A percentile compares a stretch with the other conserved stretches of the same genome.
phyloP scores from a whole-genome alignment of 2,888 invertebrate genomes.

The Eilema griseolum region DNA sequence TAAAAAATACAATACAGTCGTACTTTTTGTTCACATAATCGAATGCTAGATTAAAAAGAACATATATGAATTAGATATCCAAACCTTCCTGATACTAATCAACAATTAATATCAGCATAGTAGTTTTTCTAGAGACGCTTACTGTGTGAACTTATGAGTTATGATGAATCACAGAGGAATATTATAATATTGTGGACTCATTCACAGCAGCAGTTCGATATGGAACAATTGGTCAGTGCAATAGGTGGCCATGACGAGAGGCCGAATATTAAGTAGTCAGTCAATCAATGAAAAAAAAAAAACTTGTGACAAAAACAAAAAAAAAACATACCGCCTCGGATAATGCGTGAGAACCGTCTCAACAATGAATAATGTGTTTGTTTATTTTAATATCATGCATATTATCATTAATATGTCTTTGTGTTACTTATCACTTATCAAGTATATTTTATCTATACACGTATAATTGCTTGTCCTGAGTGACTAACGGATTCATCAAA shows the following conservation, averaged over 20 bases:
- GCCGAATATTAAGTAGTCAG: constrained; percentile 48
- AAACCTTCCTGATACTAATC: constrained; percentile 75
- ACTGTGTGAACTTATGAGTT: constrained; percentile 59
- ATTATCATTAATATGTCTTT: neutral
- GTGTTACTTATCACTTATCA: neutral
- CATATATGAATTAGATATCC: constrained; percentile 53
- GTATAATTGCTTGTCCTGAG: neutral
- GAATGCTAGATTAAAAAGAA: constrained; percentile 37
- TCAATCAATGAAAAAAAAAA: constrained; percentile 53
- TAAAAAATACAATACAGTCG: constrained; percentile 25
- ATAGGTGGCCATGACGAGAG: constrained; percentile 62
- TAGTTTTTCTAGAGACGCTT: constrained; percentile 63
- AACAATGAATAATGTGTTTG: constrained; percentile 22
- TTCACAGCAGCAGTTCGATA: constrained; percentile 57
- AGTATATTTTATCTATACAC: neutral
- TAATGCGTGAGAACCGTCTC: constrained; percentile 54
- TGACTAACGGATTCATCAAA: too few species aligned
- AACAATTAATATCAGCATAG: constrained; percentile 72
- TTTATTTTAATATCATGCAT: constrained; percentile 7
- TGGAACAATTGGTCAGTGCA: constrained; percentile 56
- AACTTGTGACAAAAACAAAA: constrained; percentile 50
- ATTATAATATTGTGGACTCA: constrained; percentile 56
- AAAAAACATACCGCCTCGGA: constrained; percentile 37
- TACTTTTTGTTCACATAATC: constrained; percentile 38
- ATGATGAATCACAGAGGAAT: constrained; percentile 62